Conservation (phyloP, 2,113 vertebrate species). For the Hypomesus transpacificus region DNA sequence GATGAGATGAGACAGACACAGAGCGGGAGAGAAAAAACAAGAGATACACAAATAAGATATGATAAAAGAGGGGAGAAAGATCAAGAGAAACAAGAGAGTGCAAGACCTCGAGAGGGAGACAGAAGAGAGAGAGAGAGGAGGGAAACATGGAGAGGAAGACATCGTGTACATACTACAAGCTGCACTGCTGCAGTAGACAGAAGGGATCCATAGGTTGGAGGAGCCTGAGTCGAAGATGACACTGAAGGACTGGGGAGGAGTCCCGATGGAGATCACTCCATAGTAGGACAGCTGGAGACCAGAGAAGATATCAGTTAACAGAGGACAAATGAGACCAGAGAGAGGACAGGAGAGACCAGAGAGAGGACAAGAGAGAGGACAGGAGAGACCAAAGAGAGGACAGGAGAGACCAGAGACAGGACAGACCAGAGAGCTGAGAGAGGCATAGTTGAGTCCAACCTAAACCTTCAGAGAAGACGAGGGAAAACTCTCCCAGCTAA, state of each 20-base stretch:
- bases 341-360: neutral
- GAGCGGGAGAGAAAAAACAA: neutral
- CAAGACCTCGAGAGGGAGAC: neutral
- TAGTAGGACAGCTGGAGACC: slow-evolving; percentile 52
- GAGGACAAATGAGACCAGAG: neutral
- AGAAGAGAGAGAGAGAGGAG: neutral
- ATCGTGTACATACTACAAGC: slow-evolving; percentile 49
- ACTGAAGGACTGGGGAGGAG: slow-evolving; percentile 59
- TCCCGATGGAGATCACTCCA: slow-evolving; percentile 59
- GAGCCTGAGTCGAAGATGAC: slow-evolving; percentile 60
- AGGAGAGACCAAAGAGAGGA: neutral
- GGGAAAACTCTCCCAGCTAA: too few relatives aligned
- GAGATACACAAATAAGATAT: too few relatives aligned
- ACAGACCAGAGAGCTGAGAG: too few relatives aligned
- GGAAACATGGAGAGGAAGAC: neutral
- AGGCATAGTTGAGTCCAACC: too few relatives aligned
- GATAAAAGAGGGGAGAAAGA: too few relatives aligned
- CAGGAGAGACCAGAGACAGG: too few relatives aligned
- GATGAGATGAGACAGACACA: neutral
- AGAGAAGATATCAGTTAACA: neutral
- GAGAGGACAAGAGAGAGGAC: neutral
- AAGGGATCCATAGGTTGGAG: slow-evolving; percentile 61
- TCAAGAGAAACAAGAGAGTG: neutral
- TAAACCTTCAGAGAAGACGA: too few relatives aligned
- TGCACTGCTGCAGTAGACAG: slow-evolving; percentile 53